These are phyloP conservation scores for Gymnosoma rotundatum DNA, from an alignment of 2,888 invertebrate species.

Conservation along the genomic window DNA sequence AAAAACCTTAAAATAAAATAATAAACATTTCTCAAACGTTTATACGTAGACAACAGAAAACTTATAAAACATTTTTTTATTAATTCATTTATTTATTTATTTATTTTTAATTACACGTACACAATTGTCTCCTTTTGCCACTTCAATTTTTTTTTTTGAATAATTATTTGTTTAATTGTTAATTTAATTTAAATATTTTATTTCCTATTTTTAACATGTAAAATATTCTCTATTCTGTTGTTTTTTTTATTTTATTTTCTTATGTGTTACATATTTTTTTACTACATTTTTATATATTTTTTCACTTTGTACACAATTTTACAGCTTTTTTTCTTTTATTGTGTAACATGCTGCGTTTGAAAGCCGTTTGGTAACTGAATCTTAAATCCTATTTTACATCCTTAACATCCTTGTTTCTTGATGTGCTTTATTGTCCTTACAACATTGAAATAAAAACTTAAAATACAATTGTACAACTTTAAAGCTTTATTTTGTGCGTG, in stretches of 20 bases:
- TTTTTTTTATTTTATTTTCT: too few relatives aligned
- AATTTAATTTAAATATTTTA: too few relatives aligned
- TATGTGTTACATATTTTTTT: not conserved
- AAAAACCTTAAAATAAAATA: too few relatives aligned
- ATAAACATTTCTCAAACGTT: too few relatives aligned
- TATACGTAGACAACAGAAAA: too few relatives aligned
- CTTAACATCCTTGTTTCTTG: slow-evolving; percentile 27
- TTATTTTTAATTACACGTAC: too few relatives aligned
- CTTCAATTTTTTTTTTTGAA: too few relatives aligned
- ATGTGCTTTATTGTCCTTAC: slow-evolving; percentile 16
- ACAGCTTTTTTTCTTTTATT: slow-evolving; percentile 14
- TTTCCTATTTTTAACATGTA: too few relatives aligned
- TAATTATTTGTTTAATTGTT: too few relatives aligned
- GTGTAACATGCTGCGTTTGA: slow-evolving; percentile 12
- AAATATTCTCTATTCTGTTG: not conserved
- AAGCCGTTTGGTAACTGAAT: slow-evolving; percentile 62
- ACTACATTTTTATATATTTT: not conserved
- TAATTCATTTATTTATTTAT: too few relatives aligned
- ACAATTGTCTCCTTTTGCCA: too few relatives aligned
- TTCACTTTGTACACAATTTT: not conserved
- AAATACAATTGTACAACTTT: slow-evolving; percentile 16
- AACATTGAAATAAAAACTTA: slow-evolving; percentile 10
- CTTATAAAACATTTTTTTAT: too few relatives aligned
- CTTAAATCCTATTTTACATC: slow-evolving; percentile 34
- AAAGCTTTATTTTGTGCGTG: slow-evolving; percentile 22